phyloP scores from a whole-genome alignment of 2,888 invertebrate genomes.

The Eulithis prunata region DNA sequence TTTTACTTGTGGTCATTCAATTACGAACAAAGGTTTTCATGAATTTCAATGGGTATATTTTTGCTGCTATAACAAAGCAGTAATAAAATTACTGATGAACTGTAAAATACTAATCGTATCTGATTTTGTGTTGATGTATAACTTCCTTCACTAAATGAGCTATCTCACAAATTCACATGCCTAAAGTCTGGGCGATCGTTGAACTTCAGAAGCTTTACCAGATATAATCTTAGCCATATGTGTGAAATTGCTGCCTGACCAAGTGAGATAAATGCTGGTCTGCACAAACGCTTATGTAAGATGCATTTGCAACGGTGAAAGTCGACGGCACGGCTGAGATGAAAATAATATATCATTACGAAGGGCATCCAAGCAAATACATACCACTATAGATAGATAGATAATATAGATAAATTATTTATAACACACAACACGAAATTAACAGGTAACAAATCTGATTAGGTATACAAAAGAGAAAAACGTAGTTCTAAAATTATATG shows the following conservation, averaged over 20 bases:
- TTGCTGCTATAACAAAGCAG: too few species aligned
- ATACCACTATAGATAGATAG: too few species aligned
- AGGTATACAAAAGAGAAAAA: too few species aligned
- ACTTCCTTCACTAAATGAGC: slow-evolving; percentile 1
- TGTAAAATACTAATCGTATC: not conserved
- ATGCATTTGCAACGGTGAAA: slow-evolving; percentile 37
- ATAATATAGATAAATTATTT: too few species aligned
- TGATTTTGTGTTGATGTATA: slow-evolving; percentile 4
- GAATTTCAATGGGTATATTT: slow-evolving; percentile 10
- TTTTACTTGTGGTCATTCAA: not conserved
- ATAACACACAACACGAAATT: too few species aligned
- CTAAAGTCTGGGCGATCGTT: slow-evolving; percentile 27
- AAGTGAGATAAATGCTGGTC: slow-evolving; percentile 24
- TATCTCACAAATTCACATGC: slow-evolving; percentile 3
- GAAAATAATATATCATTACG: too few species aligned
- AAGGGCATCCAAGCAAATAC: too few species aligned
- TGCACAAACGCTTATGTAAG: slow-evolving; percentile 31
- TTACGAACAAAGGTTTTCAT: slow-evolving; percentile 7
- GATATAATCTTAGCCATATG: slow-evolving; percentile 39
- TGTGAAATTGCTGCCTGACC: slow-evolving; percentile 34
- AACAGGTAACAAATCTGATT: too few species aligned
- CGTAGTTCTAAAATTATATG: too few species aligned
- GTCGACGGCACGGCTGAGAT: slow-evolving; percentile 17
- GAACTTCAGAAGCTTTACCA: slow-evolving; percentile 34
- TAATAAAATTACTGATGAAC: not conserved